Evolutionary conservation across 2,888 invertebrate genomes (phyloP).

Genomic region (Pachliopta kotzebuea): DNA sequence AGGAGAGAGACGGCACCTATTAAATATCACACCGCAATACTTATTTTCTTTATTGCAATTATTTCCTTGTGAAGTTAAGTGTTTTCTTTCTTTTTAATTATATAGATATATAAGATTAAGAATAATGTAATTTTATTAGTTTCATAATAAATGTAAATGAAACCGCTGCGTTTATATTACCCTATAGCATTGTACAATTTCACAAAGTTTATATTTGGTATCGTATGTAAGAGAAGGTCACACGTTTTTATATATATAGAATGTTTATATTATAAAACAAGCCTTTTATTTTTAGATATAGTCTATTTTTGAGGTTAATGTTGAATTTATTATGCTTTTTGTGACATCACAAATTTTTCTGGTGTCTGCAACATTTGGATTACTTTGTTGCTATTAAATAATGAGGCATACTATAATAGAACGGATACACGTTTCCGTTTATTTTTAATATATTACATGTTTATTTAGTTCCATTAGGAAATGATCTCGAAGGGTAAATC

Average conservation of each 20-base stretch:
- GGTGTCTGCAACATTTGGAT: too few relatives aligned
- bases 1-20: too few relatives aligned
- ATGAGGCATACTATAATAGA: too few relatives aligned
- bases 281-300: constrained; percentile 8
- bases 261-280: neutral
- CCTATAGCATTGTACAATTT: neutral
- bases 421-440: too few relatives aligned
- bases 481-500: neutral
- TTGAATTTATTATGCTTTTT: neutral
- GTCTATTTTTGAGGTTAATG: neutral
- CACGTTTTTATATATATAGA: neutral
- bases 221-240: neutral
- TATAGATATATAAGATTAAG: neutral
- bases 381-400: too few relatives aligned
- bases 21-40: too few relatives aligned
- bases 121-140: neutral
- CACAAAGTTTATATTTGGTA: constrained; percentile 4
- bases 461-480: neutral
- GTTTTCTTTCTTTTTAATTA: neutral
- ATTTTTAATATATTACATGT: too few relatives aligned
- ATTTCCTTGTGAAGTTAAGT: too few relatives aligned
- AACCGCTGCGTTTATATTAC: constrained; percentile 2
- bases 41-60: too few relatives aligned
- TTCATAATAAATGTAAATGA: neutral
- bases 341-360: too few relatives aligned